phyloP scores from a whole-genome alignment of 1,140 invertebrate genomes.

The Drosophila ironensis region DNA sequence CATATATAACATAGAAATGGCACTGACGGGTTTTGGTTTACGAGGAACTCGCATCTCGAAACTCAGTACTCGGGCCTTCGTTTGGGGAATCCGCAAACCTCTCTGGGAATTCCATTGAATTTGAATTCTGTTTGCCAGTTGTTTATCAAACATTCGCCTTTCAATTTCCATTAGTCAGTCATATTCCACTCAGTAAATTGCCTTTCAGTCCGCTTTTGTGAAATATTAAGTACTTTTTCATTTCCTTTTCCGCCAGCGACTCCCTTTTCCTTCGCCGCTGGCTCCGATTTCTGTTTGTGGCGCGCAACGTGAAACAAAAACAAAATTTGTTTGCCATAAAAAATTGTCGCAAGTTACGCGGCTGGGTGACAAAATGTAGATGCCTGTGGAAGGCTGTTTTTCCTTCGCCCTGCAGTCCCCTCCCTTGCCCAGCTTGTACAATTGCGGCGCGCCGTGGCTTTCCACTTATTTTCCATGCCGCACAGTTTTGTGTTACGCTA shows the following conservation, averaged over 20 bases:
- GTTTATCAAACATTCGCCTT: constrained; percentile 21
- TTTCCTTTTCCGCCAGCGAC: constrained; percentile 38
- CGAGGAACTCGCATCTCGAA: too few relatives aligned
- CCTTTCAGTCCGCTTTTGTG: constrained; percentile 45
- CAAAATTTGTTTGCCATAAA: constrained; percentile 51
- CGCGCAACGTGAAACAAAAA: constrained; percentile 33
- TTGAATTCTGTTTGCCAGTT: constrained; percentile 21
- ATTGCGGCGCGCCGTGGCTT: constrained; percentile 39
- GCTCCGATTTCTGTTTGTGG: constrained; percentile 27
- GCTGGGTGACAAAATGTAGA: constrained; percentile 53
- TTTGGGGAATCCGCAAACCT: constrained; percentile 2
- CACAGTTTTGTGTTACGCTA: constrained; percentile 24
- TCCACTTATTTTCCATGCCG: constrained; percentile 47
- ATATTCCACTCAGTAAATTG: constrained; percentile 47
- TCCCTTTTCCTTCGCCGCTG: not conserved
- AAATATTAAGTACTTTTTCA: constrained; percentile 55
- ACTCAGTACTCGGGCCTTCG: too few relatives aligned
- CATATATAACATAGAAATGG: too few relatives aligned
- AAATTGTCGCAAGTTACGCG: constrained; percentile 47
- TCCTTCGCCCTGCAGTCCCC: not conserved
- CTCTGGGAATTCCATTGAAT: constrained; percentile 31
- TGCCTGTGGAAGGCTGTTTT: not conserved
- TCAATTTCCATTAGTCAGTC: constrained; percentile 45
- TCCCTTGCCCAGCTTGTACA: constrained; percentile 13
- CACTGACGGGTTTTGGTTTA: too few relatives aligned